These are phyloP conservation scores for Cataglyphis livida DNA, from an alignment of 2,888 invertebrate species.

Conservation along the genomic window DNA sequence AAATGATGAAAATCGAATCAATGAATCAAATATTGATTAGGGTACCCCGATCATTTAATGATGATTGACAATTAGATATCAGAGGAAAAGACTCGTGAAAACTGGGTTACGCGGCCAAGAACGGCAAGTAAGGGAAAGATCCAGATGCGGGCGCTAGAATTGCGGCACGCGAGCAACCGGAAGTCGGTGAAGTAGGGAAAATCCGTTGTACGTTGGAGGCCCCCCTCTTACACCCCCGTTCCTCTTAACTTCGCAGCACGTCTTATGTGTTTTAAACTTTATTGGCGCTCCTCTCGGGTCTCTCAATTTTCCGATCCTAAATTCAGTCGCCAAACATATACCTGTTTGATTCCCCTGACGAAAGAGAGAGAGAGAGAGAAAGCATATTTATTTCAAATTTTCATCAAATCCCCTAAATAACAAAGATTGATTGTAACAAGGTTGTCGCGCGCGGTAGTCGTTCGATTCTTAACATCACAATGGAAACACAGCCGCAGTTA, in stretches of 20 bases:
- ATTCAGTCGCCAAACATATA: neutral
- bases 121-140: conserved; percentile 69
- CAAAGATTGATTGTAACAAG: neutral
- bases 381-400: neutral
- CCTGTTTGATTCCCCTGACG: neutral
- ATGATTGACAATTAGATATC: neutral
- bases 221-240: conserved; percentile 65
- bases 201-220: conserved; percentile 68
- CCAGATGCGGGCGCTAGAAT: conserved; percentile 72
- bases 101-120: conserved; percentile 72
- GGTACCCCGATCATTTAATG: neutral
- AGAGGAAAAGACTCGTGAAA: conserved; percentile 21
- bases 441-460: no score
- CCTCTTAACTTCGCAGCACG: conserved; percentile 26
- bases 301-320: neutral
- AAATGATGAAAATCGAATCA: neutral
- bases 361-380: no score
- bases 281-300: neutral
- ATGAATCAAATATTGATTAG: neutral
- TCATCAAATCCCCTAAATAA: neutral
- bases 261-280: conserved; percentile 22
- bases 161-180: conserved; percentile 74
- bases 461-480: conserved; percentile 36
- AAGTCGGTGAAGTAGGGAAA: conserved; percentile 70
- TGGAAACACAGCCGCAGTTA: conserved; percentile 16